Evolutionary conservation across 1,140 invertebrate species (phyloP).

Genomic region (Neodiprion pinetum): DNA sequence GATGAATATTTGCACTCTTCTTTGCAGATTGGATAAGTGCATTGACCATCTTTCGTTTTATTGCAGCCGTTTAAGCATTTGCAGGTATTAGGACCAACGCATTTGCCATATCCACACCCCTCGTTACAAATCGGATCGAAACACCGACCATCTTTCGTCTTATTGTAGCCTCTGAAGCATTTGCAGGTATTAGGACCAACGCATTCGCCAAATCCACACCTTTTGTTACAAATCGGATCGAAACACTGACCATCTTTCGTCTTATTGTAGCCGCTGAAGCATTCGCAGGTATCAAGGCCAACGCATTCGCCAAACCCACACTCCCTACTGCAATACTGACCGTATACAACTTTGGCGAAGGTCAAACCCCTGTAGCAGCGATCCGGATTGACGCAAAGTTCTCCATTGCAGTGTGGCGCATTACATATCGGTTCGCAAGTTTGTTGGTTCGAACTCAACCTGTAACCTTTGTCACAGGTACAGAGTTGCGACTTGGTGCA

Average conservation of each 20-base stretch:
- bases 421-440: slow-evolving; percentile 25
- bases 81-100: slow-evolving; percentile 29
- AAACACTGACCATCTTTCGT: slow-evolving; percentile 24
- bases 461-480: slow-evolving; percentile 47
- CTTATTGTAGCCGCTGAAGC: slow-evolving; percentile 32
- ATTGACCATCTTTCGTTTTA: slow-evolving; percentile 1
- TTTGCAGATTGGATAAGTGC: slow-evolving; percentile 31
- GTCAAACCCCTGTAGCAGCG: neutral
- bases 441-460: slow-evolving; percentile 19
- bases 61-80: slow-evolving; percentile 27
- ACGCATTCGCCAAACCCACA: slow-evolving; percentile 22
- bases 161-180: slow-evolving; percentile 34
- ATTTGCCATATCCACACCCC: slow-evolving; percentile 18
- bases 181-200: slow-evolving; percentile 30
- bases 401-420: slow-evolving; percentile 1
- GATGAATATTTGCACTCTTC: slow-evolving; percentile 25
- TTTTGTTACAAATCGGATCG: slow-evolving; percentile 26
- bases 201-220: slow-evolving; percentile 19
- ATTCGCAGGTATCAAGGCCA: slow-evolving; percentile 32
- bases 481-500: slow-evolving; percentile 68
- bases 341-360: too few relatives aligned
- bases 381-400: slow-evolving; percentile 17
- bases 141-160: slow-evolving; percentile 13
- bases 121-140: slow-evolving; percentile 33
- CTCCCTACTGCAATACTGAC: too few relatives aligned